Base-by-base conservation (phyloP, 2,888 invertebrate genomes). In the Cantharis nigra region DNA sequence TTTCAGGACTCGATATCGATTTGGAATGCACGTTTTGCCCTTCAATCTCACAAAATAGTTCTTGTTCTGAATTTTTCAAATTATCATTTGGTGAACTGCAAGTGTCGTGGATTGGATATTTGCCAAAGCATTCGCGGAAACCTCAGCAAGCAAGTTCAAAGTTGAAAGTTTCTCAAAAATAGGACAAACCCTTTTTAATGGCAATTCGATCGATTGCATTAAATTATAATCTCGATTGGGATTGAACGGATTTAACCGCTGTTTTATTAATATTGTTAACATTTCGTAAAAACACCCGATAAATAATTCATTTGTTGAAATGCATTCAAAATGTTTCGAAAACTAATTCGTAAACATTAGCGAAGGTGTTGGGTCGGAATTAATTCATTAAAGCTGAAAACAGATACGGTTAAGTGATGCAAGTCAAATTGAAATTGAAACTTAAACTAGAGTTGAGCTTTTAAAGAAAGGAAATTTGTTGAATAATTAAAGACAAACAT, bases 301-400 rank as follows among this genome's bases (percentile, higher is more conserved):
- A 23, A 23, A 67, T 67, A 23, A 67, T 67, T 67, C 65, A 67
- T 23, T 67, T 11, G 20, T 67, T 23, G 9, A 26, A 67, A 23
- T 23, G 23, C 18, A 20, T 67, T 26, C 11, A n/a, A 67, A 67
- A 26, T 67, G 65, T 67, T 20, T 26, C n/a, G 23, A 67, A 67
- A 67, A 67, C 23, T 18, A 67, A 67, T 67, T 67, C 65, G 20
- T 67, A 67, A 67, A 67, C 65, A 67, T 67, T 67, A 26, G 23
- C 20, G 26, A 23, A 23, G 65, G 65, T 67, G 65, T 67, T 13
- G 14, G 65, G 13, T n/a, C 26, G 65, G 65, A 67, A 67, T 67
- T 67, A 67, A 67, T 67, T 67, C 65, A 67, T 67, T 67, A 67
- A 67, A 67, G 23, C 65, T 67, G 65, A 67, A 67, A 67, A 67